Base-by-base conservation (phyloP, 2,797 vertebrate genomes). In the Cirrhinus mrigala region DNA sequence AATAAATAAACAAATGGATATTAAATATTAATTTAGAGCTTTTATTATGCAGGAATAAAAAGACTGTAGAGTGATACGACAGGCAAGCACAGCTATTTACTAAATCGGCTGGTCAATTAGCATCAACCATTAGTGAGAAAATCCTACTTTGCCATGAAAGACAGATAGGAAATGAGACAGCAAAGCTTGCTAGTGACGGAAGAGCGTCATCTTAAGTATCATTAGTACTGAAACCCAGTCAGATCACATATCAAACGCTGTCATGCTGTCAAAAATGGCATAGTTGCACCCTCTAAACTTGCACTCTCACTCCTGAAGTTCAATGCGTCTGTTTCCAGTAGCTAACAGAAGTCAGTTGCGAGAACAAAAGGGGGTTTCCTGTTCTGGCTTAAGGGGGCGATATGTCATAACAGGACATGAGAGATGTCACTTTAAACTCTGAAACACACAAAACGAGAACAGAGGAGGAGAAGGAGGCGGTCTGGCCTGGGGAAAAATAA, bases 401-500 rank as follows among this genome's bases (percentile, higher is more conserved):
- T 76, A 71, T 85, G 83, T 88, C 80, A 81, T 64, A 81, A 74
- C 40, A 75, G 68, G 82, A 84, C 85, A 84, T 79, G 81, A 54
- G 73, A 89, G 79, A 85, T 82, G 80, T 86, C 82, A 87, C 73
- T 68, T 82, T 82, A 48, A 82, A 77, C 54, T 52, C 76, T 22
- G 52, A 33, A 46, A 9, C 62, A 58, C 71, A 79, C 44, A 10
- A n/a, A 70, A 40, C n/a, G 40, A 66, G 46, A 76, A 85, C 83
- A 79, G 80, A 48, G 69, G 66, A 80, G 40, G 40, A 60, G 71
- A 68, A 74, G 52, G 22, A 78, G 81, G 70, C 50, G 79, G 79
- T 78, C 73, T 85, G 87, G 87, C 88, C 88, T 79, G 75, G 52
- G 85, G 85, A 85, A 86, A 81, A 87, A 87, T 84, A 89, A 89